phyloP scores from a whole-genome alignment of 2,797 vertebrate genomes.

The Ctenosaura bakeri region DNA sequence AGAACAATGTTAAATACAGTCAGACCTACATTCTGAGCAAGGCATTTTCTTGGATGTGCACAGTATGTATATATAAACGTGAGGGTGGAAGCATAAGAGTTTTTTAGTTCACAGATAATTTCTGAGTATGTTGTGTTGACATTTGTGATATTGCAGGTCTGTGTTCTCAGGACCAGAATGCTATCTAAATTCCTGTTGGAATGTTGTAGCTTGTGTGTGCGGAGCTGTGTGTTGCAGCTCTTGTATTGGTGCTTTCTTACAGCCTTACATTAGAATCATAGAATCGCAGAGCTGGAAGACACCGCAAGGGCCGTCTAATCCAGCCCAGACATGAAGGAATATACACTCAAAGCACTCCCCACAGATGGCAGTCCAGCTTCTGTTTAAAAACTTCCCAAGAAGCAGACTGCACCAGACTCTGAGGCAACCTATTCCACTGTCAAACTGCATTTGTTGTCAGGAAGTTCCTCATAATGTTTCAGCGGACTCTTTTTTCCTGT shows the following conservation, averaged over 20 bases:
- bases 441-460: too few species aligned
- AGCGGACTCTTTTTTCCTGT: too few species aligned
- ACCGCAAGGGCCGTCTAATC: too few species aligned
- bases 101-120: not conserved
- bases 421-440: too few species aligned
- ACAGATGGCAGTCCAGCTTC: too few species aligned
- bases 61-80: not conserved
- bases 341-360: too few species aligned
- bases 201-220: not conserved
- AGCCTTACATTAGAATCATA: not conserved
- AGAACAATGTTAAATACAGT: not conserved
- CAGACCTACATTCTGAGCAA: not conserved
- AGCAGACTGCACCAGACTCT: too few species aligned
- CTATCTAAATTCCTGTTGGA: not conserved
- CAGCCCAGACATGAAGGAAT: too few species aligned
- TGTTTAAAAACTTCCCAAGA: too few species aligned
- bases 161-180: not conserved
- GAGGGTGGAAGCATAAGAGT: not conserved
- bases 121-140: not conserved
- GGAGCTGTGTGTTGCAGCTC: too few species aligned
- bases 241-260: not conserved
- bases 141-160: not conserved
- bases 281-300: too few species aligned
- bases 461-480: too few species aligned
- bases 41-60: not conserved